Base-by-base conservation (phyloP, 2,113 vertebrate species). In the Neotoma lepida region DNA sequence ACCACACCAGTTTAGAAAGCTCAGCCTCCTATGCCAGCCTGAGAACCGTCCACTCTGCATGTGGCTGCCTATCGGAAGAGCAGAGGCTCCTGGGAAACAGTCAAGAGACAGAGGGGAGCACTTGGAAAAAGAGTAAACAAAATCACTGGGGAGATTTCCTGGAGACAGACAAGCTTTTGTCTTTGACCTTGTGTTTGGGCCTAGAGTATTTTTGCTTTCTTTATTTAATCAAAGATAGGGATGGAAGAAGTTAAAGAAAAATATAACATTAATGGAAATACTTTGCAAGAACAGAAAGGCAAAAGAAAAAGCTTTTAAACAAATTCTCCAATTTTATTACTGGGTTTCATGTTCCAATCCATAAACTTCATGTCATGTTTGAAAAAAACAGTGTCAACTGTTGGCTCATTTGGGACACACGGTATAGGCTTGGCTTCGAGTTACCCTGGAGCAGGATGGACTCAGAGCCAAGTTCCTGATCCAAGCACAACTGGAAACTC, bases 401-500 rank as follows among this genome's bases (percentile, higher is more conserved):
- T 39, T 74, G 84, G 61, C 0, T 3, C 63, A 49, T 94, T 95
- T 66, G 91, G 80, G n/a, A 63, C 28, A 86, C 73, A 89, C 35
- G 58, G 44, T 1, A 0, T 76, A 81, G 44, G 22, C 51, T 96
- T 54, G 74, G 91, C 73, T 92, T 93, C 18, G 3, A 80, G 3
- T 82, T 97, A 51, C 95, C 64, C 89, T 58, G 28, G 76, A 86
- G 94, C 44, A 24, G 28, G 89, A 1, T 26, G 73, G 89, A 22
- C 30, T 2, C 44, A 1, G 20, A 98, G 92, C 94, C 91, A 95
- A 90, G 89, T 85, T 95, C 97, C 20, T 46, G 64, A 88, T 97
- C 92, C 96, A 97, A 97, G 71, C 17, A 93, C 93, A 98, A 96
- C 93, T 96, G 93, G 95, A 94, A 97, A 97, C 81, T 94, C 80